These are phyloP conservation scores for Dicyrtoma fusca DNA, from an alignment of 2,888 invertebrate genomes.

Conservation along the genomic window DNA sequence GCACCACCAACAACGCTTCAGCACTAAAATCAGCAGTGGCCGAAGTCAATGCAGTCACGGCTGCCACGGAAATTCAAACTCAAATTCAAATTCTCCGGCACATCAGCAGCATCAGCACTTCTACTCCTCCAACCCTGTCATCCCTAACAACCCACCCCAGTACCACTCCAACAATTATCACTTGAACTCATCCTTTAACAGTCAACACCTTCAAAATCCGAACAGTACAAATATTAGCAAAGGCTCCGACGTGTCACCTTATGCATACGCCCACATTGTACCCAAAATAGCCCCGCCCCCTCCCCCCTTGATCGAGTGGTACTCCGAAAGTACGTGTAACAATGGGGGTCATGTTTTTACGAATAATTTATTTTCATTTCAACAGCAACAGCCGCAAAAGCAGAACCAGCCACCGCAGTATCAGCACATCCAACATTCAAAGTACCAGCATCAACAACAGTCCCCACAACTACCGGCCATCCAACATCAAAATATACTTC, in stretches of 20 bases:
- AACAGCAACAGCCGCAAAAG: conserved; percentile 38
- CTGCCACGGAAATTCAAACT: background rate
- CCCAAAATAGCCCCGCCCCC: conserved; percentile 45
- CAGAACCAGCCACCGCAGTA: background rate
- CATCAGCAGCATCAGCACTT: background rate
- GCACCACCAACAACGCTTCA: conserved; percentile 5
- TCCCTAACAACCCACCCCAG: conserved; percentile 6
- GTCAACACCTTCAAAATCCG: conserved; percentile 39
- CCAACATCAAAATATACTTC: background rate
- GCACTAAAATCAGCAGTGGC: conserved; percentile 8
- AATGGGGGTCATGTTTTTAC: conserved; percentile 52
- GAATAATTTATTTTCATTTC: conserved; percentile 55
- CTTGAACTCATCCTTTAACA: conserved; percentile 2
- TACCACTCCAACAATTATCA: conserved; percentile 18
- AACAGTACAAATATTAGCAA: conserved; percentile 46
- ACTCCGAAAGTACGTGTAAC: conserved; percentile 44
- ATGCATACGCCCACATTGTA: conserved; percentile 55
- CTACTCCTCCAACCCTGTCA: background rate
- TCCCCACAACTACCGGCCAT: background rate
- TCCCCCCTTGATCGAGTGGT: conserved; percentile 54
- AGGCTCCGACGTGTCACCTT: conserved; percentile 56
- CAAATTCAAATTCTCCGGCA: background rate
- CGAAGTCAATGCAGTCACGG: conserved; percentile 1
- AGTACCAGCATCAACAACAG: background rate
- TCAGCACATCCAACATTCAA: too few relatives aligned